phyloP scores from a whole-genome alignment of 2,797 vertebrate genomes.

The Channa striata region DNA sequence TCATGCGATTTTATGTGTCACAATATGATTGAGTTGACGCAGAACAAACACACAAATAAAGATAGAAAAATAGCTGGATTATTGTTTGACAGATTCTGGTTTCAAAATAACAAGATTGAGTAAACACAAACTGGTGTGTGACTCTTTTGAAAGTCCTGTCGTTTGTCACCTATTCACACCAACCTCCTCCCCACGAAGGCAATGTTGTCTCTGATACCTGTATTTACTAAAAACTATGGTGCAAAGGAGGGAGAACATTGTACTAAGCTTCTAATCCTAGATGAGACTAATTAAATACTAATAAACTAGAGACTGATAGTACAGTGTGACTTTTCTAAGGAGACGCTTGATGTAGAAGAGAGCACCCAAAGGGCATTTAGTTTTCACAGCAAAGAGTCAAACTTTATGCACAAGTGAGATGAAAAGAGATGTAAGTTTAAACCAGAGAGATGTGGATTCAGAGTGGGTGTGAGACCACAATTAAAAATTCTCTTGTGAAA shows the following conservation, averaged over 20 bases:
- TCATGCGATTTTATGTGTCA: no score
- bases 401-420: not conserved
- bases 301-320: not conserved
- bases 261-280: not conserved
- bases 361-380: constrained; percentile 11
- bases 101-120: no score
- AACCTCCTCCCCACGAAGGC: no score
- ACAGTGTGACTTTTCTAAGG: not conserved
- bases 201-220: no score
- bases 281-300: not conserved
- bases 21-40: no score
- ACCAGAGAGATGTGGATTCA: constrained; percentile 8
- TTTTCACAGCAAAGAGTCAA: constrained; percentile 1
- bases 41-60: no score
- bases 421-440: constrained; percentile 7
- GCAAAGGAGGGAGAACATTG: not conserved
- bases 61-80: no score
- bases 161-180: no score
- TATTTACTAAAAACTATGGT: not conserved
- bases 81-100: no score
- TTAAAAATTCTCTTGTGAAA: constrained; percentile 32
- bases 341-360: not conserved
- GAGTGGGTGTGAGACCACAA: constrained; percentile 4
- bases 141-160: no score
- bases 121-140: not conserved